Evolutionary conservation across 2,888 invertebrate genomes (phyloP).

Genomic region (Parnassius mnemosyne): DNA sequence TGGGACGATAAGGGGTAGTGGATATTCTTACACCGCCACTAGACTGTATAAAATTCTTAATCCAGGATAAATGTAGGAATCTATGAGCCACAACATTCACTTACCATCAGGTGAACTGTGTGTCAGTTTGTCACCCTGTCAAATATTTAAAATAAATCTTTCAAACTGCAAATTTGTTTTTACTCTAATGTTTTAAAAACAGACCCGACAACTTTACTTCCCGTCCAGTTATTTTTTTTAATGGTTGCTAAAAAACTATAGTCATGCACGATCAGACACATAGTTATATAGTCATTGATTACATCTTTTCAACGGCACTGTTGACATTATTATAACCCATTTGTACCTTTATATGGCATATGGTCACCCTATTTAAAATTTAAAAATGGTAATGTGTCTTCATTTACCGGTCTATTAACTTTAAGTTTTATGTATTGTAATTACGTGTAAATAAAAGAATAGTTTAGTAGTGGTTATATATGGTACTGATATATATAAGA

Average conservation of each 20-base stretch:
- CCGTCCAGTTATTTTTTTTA: background rate
- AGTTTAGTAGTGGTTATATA: conserved; percentile 26
- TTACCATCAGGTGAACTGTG: too few relatives aligned
- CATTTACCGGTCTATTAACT: conserved; percentile 65
- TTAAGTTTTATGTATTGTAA: conserved; percentile 41
- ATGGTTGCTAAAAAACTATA: background rate
- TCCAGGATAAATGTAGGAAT: too few relatives aligned
- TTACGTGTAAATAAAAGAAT: conserved; percentile 37
- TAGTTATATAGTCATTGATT: background rate
- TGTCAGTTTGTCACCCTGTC: too few relatives aligned
- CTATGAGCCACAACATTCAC: too few relatives aligned
- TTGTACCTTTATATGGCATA: conserved; percentile 25
- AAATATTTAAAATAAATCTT: too few relatives aligned
- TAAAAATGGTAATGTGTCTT: conserved; percentile 51
- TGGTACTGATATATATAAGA: background rate
- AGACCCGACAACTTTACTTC: too few relatives aligned
- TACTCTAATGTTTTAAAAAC: too few relatives aligned
- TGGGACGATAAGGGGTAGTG: too few relatives aligned
- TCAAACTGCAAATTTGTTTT: too few relatives aligned
- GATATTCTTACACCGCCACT: too few relatives aligned
- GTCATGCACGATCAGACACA: background rate
- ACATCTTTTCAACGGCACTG: background rate
- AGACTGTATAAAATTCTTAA: too few relatives aligned
- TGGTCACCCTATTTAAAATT: conserved; percentile 46
- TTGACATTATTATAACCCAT: background rate